Evolutionary conservation across 53 echinoderm and acorn worm genomes (phyloP).

Genomic region (Hippasteria phrygiana): DNA sequence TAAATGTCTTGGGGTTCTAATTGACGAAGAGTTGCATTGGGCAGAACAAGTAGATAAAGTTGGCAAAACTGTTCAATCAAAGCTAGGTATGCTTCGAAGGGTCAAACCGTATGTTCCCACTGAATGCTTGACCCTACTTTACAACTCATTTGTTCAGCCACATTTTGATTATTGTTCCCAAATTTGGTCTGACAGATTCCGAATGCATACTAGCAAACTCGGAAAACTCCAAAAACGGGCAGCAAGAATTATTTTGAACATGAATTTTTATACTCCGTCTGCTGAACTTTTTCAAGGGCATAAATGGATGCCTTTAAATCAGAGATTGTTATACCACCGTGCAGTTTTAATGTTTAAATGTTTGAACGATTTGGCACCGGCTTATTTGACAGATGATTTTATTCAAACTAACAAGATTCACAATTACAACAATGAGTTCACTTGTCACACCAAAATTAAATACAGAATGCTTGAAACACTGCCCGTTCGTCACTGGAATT

Average conservation of each 20-base stretch:
- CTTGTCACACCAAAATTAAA: not conserved
- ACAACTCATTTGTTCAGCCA: too few relatives aligned
- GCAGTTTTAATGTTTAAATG: not conserved
- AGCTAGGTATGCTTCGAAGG: not conserved
- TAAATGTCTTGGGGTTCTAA: not conserved
- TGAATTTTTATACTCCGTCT: not conserved
- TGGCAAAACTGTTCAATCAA: too few relatives aligned
- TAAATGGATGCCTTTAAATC: not conserved
- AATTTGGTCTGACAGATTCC: slow-evolving; percentile 4
- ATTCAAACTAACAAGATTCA: not conserved
- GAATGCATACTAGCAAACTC: not conserved
- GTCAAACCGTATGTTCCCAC: not conserved
- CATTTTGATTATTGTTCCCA: slow-evolving; percentile 37
- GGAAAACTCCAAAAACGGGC: not conserved
- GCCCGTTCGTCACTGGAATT: not conserved
- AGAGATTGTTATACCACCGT: not conserved
- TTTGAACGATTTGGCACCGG: not conserved
- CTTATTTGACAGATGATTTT: not conserved
- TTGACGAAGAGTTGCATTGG: not conserved
- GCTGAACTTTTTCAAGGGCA: not conserved
- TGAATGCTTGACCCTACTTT: too few relatives aligned
- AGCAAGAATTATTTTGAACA: not conserved
- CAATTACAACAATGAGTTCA: not conserved
- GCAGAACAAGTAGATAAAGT: not conserved
- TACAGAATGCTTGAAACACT: not conserved